phyloP scores from a whole-genome alignment of 2,113 vertebrate species.

The Hippoglossus stenolepis region DNA sequence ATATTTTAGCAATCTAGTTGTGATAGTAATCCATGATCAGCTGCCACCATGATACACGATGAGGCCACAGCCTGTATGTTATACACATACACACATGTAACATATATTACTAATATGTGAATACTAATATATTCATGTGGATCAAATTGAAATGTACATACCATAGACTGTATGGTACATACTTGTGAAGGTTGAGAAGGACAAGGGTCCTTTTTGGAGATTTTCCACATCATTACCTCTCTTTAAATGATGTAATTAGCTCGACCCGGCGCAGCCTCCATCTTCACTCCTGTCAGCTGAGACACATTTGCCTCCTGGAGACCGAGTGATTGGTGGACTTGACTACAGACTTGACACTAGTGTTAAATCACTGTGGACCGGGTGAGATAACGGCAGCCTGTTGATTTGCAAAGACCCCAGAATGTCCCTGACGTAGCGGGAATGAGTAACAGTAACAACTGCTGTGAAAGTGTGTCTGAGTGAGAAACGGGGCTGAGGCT shows the following conservation, averaged over 20 bases:
- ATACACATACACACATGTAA: not conserved
- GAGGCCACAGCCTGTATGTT: too few relatives aligned
- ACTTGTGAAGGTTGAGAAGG: not conserved
- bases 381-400: constrained; percentile 24
- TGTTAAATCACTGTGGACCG: constrained; percentile 33
- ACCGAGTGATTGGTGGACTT: constrained; percentile 44
- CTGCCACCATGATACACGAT: too few relatives aligned
- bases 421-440: not conserved
- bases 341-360: constrained; percentile 16
- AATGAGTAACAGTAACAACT: constrained; percentile 2
- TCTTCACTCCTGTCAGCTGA: not conserved
- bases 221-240: constrained; percentile 29
- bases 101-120: not conserved
- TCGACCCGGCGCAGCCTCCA: not conserved
- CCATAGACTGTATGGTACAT: not conserved
- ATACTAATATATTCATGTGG: not conserved
- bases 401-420: constrained; percentile 1
- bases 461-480: constrained; percentile 21
- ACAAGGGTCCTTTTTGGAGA: not conserved
- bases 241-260: constrained; percentile 24
- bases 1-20: too few relatives aligned
- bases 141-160: not conserved
- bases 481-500: constrained; percentile 6
- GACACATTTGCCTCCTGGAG: constrained; percentile 10
- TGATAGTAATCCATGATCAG: too few relatives aligned